These are phyloP conservation scores for Baryphthengus martii DNA, from an alignment of 2,113 vertebrate species.

Conservation along the genomic window DNA sequence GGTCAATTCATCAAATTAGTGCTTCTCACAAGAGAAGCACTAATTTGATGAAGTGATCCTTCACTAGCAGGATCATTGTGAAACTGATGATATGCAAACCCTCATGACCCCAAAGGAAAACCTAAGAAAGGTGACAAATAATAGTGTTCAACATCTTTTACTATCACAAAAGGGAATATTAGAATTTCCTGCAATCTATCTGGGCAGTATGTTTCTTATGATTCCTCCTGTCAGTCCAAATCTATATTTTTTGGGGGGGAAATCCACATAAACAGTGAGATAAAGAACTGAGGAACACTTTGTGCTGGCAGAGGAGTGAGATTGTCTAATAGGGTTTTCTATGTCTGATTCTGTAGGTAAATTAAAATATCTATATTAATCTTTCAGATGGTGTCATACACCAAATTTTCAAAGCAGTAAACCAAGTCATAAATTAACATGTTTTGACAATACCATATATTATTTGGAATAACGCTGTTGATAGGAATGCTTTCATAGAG, in stretches of 20 bases:
- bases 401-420: background rate
- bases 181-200: background rate
- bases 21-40: background rate
- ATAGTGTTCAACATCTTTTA: background rate
- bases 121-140: background rate
- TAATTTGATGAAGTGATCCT: no score
- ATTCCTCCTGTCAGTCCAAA: background rate
- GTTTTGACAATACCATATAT: background rate
- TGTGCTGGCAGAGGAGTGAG: background rate
- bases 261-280: background rate
- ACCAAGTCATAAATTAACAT: background rate
- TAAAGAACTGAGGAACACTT: background rate
- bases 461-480: background rate
- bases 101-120: background rate
- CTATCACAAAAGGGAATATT: background rate
- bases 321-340: background rate
- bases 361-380: background rate
- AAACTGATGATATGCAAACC: background rate
- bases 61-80: background rate
- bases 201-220: background rate
- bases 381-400: background rate
- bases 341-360: background rate
- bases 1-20: background rate
- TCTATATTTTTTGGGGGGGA: background rate
- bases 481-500: background rate